A percentile compares a stretch with the other conserved stretches of the same genome.
Evolutionary conservation across 92 coral and sea anemone species (phyloP).

Genomic region (Desmophyllum pertusum): DNA sequence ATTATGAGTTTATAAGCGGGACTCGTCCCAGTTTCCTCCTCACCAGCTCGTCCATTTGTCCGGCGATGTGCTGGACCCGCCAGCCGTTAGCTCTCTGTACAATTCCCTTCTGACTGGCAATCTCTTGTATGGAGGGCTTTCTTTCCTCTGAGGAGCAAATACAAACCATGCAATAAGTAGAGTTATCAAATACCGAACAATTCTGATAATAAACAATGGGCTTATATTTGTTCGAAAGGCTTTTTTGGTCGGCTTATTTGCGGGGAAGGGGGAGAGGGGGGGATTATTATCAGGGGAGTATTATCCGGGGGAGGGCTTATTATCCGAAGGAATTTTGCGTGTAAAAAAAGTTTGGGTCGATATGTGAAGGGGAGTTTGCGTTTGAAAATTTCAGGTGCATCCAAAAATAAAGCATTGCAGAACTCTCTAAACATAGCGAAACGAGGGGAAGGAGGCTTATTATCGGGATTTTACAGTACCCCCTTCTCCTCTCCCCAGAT

Average conservation of each 20-base stretch:
- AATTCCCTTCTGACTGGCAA: conserved; percentile 90
- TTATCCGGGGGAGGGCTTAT: not conserved
- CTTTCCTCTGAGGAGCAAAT: conserved; percentile 76
- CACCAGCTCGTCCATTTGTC: conserved; percentile 96
- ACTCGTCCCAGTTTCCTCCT: conserved; percentile 15
- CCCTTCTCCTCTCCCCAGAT: too few species aligned
- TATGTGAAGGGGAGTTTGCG: too few species aligned
- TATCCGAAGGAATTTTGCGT: too few species aligned
- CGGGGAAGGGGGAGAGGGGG: not conserved
- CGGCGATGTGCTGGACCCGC: conserved; percentile 97
- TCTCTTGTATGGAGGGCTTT: conserved; percentile 95
- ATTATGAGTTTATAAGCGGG: not conserved
- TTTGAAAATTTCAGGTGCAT: too few species aligned
- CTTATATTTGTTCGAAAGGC: not conserved
- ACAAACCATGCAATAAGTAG: not conserved
- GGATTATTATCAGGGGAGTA: not conserved
- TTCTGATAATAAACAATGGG: too few species aligned
- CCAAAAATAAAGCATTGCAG: too few species aligned
- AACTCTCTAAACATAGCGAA: too few species aligned
- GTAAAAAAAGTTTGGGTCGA: too few species aligned
- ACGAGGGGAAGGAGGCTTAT: too few species aligned
- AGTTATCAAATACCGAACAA: not conserved
- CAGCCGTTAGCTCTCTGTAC: conserved; percentile 94
- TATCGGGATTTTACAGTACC: too few species aligned
- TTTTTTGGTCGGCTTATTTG: not conserved